A percentile compares a stretch with the other conserved stretches of the same genome.
phyloP scores from a whole-genome alignment of 2,113 vertebrate genomes.

The Sinocyclocheilus anophthalmus region DNA sequence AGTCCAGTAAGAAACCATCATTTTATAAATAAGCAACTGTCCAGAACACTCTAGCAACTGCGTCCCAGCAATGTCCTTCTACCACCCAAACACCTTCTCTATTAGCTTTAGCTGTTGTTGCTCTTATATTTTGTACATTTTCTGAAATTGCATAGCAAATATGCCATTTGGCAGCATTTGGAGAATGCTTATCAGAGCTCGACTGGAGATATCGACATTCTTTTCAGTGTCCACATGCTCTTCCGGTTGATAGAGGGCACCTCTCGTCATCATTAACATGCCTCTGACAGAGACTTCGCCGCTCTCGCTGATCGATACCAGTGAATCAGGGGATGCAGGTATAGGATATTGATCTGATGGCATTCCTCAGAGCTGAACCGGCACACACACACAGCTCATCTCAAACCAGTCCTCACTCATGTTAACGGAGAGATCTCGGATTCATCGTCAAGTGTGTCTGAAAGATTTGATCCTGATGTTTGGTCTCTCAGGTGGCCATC shows the following conservation, averaged over 20 bases:
- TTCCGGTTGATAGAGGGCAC: neutral
- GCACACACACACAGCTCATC: neutral
- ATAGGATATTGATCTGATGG: slow-evolving; percentile 16
- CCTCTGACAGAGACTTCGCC: neutral
- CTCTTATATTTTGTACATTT: too few species aligned
- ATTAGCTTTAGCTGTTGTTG: too few species aligned
- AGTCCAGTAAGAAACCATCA: too few species aligned
- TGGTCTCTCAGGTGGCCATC: slow-evolving; percentile 85
- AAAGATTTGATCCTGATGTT: neutral
- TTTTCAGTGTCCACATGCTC: neutral
- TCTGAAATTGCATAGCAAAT: too few species aligned
- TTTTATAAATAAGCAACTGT: too few species aligned
- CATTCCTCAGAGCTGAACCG: neutral
- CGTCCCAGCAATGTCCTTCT: too few species aligned
- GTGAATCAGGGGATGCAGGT: neutral
- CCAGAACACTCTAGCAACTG: too few species aligned
- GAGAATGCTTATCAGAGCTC: neutral
- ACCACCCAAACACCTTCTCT: too few species aligned
- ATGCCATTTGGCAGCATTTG: neutral
- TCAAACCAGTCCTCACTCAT: neutral
- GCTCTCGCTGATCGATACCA: neutral
- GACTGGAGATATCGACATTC: neutral
- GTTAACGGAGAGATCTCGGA: neutral
- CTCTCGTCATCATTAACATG: neutral
- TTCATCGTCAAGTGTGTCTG: neutral